Conservation (phyloP, 2,888 invertebrate species). For the Panzeria rudis region DNA sequence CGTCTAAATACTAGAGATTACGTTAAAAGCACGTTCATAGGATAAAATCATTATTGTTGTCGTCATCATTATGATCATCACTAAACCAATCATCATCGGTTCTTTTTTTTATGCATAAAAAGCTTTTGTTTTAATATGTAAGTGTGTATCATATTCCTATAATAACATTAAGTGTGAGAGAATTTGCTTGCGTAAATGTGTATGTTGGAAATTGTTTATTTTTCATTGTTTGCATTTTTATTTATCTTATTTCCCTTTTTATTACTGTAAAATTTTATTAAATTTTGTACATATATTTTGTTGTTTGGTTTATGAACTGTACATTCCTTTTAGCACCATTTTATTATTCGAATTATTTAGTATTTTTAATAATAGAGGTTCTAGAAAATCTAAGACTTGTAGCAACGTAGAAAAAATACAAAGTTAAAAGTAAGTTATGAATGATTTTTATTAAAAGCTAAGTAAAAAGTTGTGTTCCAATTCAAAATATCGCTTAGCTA, state of each 20-base stretch:
- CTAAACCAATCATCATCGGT: slow-evolving; percentile 38
- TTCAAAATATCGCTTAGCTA: too few species aligned
- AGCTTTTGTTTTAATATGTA: slow-evolving; percentile 35
- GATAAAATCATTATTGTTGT: slow-evolving; percentile 73
- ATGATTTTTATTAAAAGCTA: too few species aligned
- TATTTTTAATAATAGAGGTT: background rate
- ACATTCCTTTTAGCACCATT: background rate
- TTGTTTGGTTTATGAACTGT: slow-evolving; percentile 6
- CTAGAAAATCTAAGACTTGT: background rate
- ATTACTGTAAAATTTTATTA: slow-evolving; percentile 21
- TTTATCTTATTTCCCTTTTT: slow-evolving; percentile 9
- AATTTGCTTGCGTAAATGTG: background rate
- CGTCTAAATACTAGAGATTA: slow-evolving; percentile 76
- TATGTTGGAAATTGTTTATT: slow-evolving; percentile 1
- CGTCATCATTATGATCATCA: slow-evolving; percentile 27
- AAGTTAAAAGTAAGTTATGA: background rate
- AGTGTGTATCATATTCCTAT: slow-evolving; percentile 2
- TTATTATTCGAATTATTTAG: slow-evolving; percentile 10
- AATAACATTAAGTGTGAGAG: background rate
- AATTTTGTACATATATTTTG: background rate
- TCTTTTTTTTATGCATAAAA: slow-evolving; percentile 55
- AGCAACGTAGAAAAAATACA: background rate
- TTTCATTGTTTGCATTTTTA: slow-evolving; percentile 12
- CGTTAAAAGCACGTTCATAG: slow-evolving; percentile 76
- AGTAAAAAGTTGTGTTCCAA: too few species aligned